phyloP scores from a whole-genome alignment of 2,797 vertebrate genomes.

The Danionella dracula region DNA sequence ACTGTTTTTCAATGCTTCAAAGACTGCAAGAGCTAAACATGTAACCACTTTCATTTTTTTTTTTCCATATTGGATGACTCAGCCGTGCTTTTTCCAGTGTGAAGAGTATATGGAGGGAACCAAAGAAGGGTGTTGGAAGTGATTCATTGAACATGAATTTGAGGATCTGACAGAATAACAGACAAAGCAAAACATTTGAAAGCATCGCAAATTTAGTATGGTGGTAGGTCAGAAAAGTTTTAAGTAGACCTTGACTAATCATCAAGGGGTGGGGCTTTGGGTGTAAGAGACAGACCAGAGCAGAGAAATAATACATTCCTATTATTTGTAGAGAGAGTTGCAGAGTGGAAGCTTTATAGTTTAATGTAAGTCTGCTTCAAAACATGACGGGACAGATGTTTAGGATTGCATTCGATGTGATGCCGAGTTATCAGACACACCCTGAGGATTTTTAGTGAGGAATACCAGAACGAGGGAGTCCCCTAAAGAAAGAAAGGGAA shows the following conservation, averaged over 20 bases:
- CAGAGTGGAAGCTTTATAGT: not conserved
- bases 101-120: too few species aligned
- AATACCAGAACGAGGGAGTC: constrained; percentile 7
- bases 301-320: constrained; percentile 54
- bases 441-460: constrained; percentile 5
- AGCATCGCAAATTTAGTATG: constrained; percentile 56
- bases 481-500: constrained; percentile 39
- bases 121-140: constrained; percentile 31
- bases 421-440: constrained; percentile 8
- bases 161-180: constrained; percentile 59
- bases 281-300: constrained; percentile 15
- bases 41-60: constrained; percentile 3
- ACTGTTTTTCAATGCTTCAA: not conserved
- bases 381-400: not conserved
- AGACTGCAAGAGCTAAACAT: not conserved
- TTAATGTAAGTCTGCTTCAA: constrained; percentile 64
- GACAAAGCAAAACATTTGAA: not conserved
- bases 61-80: constrained; percentile 25
- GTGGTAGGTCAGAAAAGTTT: not conserved
- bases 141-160: constrained; percentile 71
- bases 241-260: constrained; percentile 5
- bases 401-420: not conserved
- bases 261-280: constrained; percentile 18
- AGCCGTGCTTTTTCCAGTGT: constrained; percentile 11
- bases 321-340: not conserved